phyloP scores from a whole-genome alignment of 2,888 invertebrate genomes.

The Rotaria macrura region DNA sequence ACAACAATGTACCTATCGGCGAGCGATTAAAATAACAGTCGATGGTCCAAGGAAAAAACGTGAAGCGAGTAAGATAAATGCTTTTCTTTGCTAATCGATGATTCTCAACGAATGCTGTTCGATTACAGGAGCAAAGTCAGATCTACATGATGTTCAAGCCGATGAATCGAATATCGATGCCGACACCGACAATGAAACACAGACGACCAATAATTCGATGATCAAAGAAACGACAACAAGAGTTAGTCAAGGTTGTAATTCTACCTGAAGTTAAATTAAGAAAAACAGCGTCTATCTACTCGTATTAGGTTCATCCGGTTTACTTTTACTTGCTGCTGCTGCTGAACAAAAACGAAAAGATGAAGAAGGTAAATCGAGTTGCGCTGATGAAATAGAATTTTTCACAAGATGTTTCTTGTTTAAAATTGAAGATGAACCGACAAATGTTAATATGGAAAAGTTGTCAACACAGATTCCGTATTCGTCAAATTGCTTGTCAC shows the following conservation, averaged over 20 bases:
- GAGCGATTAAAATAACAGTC: constrained; percentile 96
- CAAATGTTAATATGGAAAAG: too few species aligned
- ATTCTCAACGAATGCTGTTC: too few species aligned
- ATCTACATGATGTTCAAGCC: neutral
- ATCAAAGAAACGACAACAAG: neutral
- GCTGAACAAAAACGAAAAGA: constrained; percentile 19
- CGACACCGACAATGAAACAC: neutral
- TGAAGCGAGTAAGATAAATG: neutral
- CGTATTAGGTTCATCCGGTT: neutral
- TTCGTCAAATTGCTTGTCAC: neutral
- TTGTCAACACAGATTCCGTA: neutral
- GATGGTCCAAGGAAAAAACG: constrained; percentile 70
- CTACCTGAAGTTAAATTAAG: too few species aligned
- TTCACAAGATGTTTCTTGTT: neutral
- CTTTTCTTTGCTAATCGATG: neutral
- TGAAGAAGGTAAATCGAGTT: neutral
- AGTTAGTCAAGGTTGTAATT: neutral
- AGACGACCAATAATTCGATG: neutral
- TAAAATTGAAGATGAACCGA: too few species aligned
- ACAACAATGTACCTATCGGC: constrained; percentile 82
- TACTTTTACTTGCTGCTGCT: neutral
- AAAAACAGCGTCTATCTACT: neutral
- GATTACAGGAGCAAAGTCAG: neutral
- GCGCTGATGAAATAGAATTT: too few species aligned
- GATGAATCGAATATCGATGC: neutral